Base-by-base conservation (phyloP, 2,797 vertebrate species). In the Nasua narica region DNA sequence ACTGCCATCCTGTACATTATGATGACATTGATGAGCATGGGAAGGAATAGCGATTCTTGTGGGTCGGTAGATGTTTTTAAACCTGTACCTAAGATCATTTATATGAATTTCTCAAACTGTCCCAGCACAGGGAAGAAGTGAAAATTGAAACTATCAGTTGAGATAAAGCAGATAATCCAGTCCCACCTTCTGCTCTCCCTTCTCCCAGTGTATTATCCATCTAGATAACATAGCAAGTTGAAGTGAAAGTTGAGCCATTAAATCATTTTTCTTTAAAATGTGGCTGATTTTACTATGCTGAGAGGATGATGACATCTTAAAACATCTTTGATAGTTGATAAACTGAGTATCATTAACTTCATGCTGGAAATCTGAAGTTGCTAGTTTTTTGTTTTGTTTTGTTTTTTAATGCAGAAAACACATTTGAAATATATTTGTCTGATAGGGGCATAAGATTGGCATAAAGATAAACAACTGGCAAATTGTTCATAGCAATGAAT, bases 381-480 rank as follows among this genome's bases (percentile, higher is more conserved):
- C 43, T 67, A 52, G 10, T 40, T 40, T 84, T 93, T 84, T 86
- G 23, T 81, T 91, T 62, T 69, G 16, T 43, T 78, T 67, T 37
- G 3, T 50, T 82, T 90, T 90, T 27, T 96, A 98, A 98, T 95
- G 97, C 92, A 70, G 94, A 97, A 98, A 99, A 98, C 98, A 98
- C 93, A 98, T 98, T 98, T 98, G 95, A 97, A 97, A 97, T 97
- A 86, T 96, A 98, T 98, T 98, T 92, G 11, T 69, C 98, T 98
- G 97, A 94, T 97, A 88, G 27, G n/a, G 37, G 90, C 54, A 96
- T 91, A 96, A 98, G 98, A 98, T 98, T 98, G 98, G 98, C 98
- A 98, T 98, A 97, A 99, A 98, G 97, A 98, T 99, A 99, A 99
- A 99, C 98, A 99, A 98, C 96, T 96, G 94, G 98, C 97, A 98